Base-by-base conservation (phyloP, 1,140 invertebrate genomes). In the Cydia amplana region DNA sequence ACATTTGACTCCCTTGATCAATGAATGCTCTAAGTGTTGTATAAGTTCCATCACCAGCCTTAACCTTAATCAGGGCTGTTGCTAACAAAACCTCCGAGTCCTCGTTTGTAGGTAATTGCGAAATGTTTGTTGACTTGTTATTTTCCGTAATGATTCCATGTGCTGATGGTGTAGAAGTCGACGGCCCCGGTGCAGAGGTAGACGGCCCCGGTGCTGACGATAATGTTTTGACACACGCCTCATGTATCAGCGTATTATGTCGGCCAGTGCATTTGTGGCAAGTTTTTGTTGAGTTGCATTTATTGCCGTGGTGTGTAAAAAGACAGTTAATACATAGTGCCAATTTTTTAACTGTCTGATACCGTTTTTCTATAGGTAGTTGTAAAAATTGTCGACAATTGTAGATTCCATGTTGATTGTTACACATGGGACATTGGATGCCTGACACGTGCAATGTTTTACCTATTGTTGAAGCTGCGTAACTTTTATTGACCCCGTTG, bases 321-420 rank as follows among this genome's bases (percentile, higher is more conserved):
- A 80, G 60, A 40, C 79, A 80, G 72, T 80, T 80, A 28, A 28
- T n/a, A 36, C 79, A 80, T 28, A 77, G 36, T 20, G 74, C 49
- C 12, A 74, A 20, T 74, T 78, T 76, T n/a, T 23, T 7, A n/a
- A 80, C 23, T 55, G 46, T 74, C 10, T 72, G 43, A 64, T 40
- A 1, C 63, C 67, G 32, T 9, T 51, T 16, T 23, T 43, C 36
- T 4, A 65, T 9, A 0, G 23, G 6, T n/a, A 55, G 2, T 23
- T 70, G 51, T n/a, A 67, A 5, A 60, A 81, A 81, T 43, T 20
- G 64, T 43, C 70, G 67, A 73, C 80, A 81, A 73, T 63, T 36
- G 23, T 67, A 77, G 18, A 81, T 63, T 60, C 74, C 76, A 36
- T 81, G 79, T 25, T 78, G 16, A 10, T 77, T 65, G 4, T 55